Base-by-base conservation (phyloP, 1,140 invertebrate genomes). In the Subanguina moxae region DNA sequence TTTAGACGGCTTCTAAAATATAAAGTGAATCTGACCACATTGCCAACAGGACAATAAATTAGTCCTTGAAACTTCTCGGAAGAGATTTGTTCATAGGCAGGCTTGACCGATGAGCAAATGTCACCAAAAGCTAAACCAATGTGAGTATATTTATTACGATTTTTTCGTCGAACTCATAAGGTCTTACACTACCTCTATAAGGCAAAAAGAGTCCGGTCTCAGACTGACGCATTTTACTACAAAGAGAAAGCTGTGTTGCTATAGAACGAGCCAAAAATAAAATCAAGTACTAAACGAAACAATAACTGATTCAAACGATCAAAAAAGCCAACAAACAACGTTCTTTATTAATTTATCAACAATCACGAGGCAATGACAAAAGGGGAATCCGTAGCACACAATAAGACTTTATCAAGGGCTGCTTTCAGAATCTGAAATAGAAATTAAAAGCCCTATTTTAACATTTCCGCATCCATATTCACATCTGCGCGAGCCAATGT, bases 391-490 rank as follows among this genome's bases (percentile, higher is more conserved):
- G 23, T 38, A 0, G 43, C 65, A 23, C 58, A 62, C 19, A 43
- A 57, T 57, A 67, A 59, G 42, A 67, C 65, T n/a, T 63, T 62
- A 19, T 67, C 65, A 15, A 67, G 57, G 7, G 65, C 57, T 30
- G 42, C 42, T 28, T 67, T 67, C 1, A 67, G 1, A 21, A 67
- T 43, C 62, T 64, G 42, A 45, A 64, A 63, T 17, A 17, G 15
- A 63, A 56, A 5, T 11, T 19, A 38, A 63, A 30, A 32, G n/a
- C n/a, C n/a, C n/a, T n/a, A n/a, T n/a, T n/a, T n/a, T n/a, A n/a
- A n/a, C n/a, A n/a, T n/a, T n/a, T n/a, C n/a, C n/a, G n/a, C n/a
- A n/a, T 0, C 9, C 42, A n/a, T n/a, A n/a, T n/a, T n/a, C n/a
- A n/a, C n/a, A n/a, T n/a, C n/a, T n/a, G n/a, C n/a, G n/a, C n/a